Conservation (phyloP, 2,113 vertebrate species). For the Cettia cetti region DNA sequence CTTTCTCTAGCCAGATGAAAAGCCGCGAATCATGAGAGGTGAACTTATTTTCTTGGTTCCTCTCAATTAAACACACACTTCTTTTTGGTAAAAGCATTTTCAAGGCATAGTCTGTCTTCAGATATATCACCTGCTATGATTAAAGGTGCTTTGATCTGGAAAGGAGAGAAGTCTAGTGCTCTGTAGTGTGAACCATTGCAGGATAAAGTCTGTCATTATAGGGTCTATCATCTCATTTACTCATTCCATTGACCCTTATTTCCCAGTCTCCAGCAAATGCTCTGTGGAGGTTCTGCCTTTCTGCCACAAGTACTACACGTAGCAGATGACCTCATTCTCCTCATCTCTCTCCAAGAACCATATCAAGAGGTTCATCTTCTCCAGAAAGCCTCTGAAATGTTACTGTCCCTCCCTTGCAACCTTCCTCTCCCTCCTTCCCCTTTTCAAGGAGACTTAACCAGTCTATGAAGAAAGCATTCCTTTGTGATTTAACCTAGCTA, state of each 20-base stretch:
- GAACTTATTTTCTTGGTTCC: neutral
- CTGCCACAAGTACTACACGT: neutral
- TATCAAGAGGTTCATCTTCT: neutral
- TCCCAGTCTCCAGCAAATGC: neutral
- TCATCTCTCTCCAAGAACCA: neutral
- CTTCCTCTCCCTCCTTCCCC: neutral
- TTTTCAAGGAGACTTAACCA: neutral
- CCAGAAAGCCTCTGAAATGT: neutral
- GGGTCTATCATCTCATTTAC: neutral
- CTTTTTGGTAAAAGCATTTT: neutral
- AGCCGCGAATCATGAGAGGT: neutral
- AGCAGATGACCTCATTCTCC: neutral
- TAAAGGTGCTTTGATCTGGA: neutral
- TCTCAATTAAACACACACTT: neutral
- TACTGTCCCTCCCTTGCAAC: neutral
- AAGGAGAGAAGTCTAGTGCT: neutral
- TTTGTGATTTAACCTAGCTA: neutral
- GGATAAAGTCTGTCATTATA: neutral
- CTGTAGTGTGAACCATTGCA: neutral
- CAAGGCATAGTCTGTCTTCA: neutral
- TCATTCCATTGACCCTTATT: neutral
- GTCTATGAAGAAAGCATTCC: neutral
- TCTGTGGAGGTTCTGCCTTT: neutral
- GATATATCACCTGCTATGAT: neutral
- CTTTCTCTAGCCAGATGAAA: slow-evolving; percentile 17